Percentiles rank a stretch among this genome's conserved stretches.
Conservation (phyloP, 2,797 vertebrate species). For the Pygocentrus nattereri region DNA sequence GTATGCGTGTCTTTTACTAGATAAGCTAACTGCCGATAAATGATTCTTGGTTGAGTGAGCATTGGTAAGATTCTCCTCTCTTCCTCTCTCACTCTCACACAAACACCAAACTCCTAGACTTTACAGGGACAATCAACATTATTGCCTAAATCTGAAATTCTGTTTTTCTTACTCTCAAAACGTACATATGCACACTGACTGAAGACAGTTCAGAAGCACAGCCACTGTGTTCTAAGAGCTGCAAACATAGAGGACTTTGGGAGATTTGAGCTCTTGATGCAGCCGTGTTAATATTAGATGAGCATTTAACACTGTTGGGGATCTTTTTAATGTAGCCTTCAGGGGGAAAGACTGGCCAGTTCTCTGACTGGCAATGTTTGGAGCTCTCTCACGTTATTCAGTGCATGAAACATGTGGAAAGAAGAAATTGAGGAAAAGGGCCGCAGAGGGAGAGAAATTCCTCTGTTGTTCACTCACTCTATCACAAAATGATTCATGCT, state of each 20-base stretch:
- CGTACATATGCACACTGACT: background rate
- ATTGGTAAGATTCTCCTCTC: background rate
- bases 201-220: background rate
- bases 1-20: conserved; percentile 9
- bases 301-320: conserved; percentile 18
- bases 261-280: background rate
- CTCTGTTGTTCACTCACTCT: conserved; percentile 21
- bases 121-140: conserved; percentile 35
- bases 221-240: background rate
- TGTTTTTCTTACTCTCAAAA: background rate
- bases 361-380: conserved; percentile 7
- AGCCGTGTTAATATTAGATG: background rate
- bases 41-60: conserved; percentile 25
- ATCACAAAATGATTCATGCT: conserved; percentile 21
- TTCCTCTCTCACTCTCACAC: conserved; percentile 1
- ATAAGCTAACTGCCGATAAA: conserved; percentile 15
- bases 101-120: conserved; percentile 20
- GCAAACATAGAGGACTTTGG: conserved; percentile 1
- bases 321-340: conserved; percentile 24
- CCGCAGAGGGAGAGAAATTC: conserved; percentile 19
- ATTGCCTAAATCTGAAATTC: conserved; percentile 19
- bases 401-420: conserved; percentile 10
- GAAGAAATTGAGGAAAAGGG: conserved; percentile 11
- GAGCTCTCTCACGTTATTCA: conserved; percentile 8
- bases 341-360: conserved; percentile 1